Percentiles rank a stretch among this genome's conserved stretches.
Conservation (phyloP, 2,888 invertebrate genomes). For the Dimorphilus gyrociliatus region DNA sequence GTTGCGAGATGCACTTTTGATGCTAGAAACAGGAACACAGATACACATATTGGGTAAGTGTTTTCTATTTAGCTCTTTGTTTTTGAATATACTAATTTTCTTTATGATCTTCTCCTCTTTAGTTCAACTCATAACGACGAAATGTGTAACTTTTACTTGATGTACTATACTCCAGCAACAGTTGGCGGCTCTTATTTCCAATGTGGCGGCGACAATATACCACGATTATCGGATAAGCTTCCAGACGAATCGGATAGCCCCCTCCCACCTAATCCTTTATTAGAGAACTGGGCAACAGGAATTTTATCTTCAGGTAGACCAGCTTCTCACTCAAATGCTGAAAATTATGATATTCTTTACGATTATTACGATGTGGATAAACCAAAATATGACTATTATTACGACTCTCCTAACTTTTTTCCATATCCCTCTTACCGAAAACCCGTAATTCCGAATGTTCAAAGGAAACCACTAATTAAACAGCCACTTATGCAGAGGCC, state of each 20-base stretch:
- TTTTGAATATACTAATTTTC: background rate
- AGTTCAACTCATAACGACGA: constrained; percentile 32
- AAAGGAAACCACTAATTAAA: too few relatives aligned
- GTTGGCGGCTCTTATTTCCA: constrained; percentile 10
- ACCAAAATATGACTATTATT: too few relatives aligned
- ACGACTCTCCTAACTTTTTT: too few relatives aligned
- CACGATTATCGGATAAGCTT: constrained; percentile 19
- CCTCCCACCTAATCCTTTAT: constrained; percentile 40
- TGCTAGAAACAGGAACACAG: constrained; percentile 33
- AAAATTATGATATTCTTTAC: too few relatives aligned
- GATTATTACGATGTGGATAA: too few relatives aligned
- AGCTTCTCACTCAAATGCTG: too few relatives aligned
- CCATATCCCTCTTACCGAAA: too few relatives aligned
- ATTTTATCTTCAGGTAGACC: too few relatives aligned
- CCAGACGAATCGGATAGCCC: constrained; percentile 37
- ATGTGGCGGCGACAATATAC: constrained; percentile 18
- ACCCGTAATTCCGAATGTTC: too few relatives aligned
- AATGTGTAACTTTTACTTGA: constrained; percentile 39
- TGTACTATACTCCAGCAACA: constrained; percentile 30
- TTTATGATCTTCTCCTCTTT: constrained; percentile 4
- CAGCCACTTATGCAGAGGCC: too few relatives aligned
- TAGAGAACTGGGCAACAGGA: too few relatives aligned
- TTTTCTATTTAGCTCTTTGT: background rate
- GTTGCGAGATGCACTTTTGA: constrained; percentile 37
- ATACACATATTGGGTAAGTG: constrained; percentile 30